Percentiles rank a stretch among this genome's conserved stretches.
Evolutionary conservation across 2,113 vertebrate genomes (phyloP).

Genomic region (Epinephelus lanceolatus): DNA sequence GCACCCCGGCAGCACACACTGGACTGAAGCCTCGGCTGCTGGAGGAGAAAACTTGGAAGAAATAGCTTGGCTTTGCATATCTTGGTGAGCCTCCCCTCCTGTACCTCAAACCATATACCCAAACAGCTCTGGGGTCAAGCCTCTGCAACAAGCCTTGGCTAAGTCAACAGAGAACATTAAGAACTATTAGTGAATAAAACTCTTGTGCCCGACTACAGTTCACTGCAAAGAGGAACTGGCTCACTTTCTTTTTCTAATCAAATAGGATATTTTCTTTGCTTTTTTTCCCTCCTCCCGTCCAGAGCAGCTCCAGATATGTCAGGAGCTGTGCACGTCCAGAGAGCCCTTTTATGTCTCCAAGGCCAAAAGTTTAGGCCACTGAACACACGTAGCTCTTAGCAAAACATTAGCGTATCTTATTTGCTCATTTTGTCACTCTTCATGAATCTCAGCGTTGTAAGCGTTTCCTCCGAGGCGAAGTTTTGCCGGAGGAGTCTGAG

Average conservation of each 20-base stretch:
- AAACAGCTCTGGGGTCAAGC: slow-evolving; percentile 80
- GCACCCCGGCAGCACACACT: slow-evolving; percentile 27
- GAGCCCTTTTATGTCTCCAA: slow-evolving; percentile 38
- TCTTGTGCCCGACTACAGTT: slow-evolving; percentile 77
- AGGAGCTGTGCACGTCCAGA: slow-evolving; percentile 49
- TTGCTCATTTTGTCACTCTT: slow-evolving; percentile 46
- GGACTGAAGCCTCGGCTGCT: slow-evolving; percentile 38
- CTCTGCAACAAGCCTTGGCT: slow-evolving; percentile 76
- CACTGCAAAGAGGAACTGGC: slow-evolving; percentile 71
- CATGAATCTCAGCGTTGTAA: slow-evolving; percentile 45
- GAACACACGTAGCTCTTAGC: slow-evolving; percentile 41
- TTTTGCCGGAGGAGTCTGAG: not conserved
- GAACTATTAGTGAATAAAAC: slow-evolving; percentile 84
- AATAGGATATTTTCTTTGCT: slow-evolving; percentile 77
- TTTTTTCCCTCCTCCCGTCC: not conserved
- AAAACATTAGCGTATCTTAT: slow-evolving; percentile 32
- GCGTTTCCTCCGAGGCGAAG: not conserved
- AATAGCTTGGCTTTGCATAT: slow-evolving; percentile 74
- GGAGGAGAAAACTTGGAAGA: slow-evolving; percentile 62
- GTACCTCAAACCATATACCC: slow-evolving; percentile 80
- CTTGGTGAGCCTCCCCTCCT: slow-evolving; percentile 60
- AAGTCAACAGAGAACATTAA: slow-evolving; percentile 84
- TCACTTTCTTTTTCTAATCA: slow-evolving; percentile 72
- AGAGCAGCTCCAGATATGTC: slow-evolving; percentile 62
- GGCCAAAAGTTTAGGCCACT: slow-evolving; percentile 51